Percentiles rank a stretch among this genome's conserved stretches.
Conservation (phyloP, 2,113 vertebrate genomes). For the Seriola quinqueradiata region DNA sequence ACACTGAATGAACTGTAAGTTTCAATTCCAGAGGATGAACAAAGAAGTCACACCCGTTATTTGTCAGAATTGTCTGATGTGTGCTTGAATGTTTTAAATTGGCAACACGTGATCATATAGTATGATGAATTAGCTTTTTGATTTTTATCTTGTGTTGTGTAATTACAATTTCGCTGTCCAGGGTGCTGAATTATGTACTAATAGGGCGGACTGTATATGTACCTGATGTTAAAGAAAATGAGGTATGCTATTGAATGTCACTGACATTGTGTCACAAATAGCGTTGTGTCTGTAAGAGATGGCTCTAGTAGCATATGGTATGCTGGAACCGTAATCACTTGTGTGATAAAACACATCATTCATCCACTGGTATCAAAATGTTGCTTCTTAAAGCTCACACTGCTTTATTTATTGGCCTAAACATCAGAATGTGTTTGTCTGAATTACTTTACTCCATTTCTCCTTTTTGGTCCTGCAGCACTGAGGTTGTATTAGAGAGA, state of each 20-base stretch:
- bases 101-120: neutral
- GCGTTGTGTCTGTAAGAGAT: neutral
- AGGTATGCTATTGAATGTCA: neutral
- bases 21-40: neutral
- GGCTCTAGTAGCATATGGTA: neutral
- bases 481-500: constrained; percentile 5
- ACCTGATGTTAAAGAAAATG: constrained; percentile 2
- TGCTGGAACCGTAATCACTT: neutral
- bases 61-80: neutral
- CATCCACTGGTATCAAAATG: neutral
- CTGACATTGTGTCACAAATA: neutral
- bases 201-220: constrained; percentile 5
- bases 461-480: neutral
- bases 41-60: rapidly evolving
- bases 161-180: constrained; percentile 72
- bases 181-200: constrained; percentile 71
- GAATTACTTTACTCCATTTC: neutral
- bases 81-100: neutral
- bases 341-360: neutral
- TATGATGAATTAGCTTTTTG: constrained; percentile 10
- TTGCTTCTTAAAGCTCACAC: neutral
- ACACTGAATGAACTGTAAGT: neutral
- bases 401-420: neutral
- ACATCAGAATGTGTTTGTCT: neutral
- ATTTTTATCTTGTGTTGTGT: constrained; percentile 15